Percentiles rank a stretch among this genome's conserved stretches.
Conservation (phyloP, 92 coral and sea anemone species). For the Porites divaricata region DNA sequence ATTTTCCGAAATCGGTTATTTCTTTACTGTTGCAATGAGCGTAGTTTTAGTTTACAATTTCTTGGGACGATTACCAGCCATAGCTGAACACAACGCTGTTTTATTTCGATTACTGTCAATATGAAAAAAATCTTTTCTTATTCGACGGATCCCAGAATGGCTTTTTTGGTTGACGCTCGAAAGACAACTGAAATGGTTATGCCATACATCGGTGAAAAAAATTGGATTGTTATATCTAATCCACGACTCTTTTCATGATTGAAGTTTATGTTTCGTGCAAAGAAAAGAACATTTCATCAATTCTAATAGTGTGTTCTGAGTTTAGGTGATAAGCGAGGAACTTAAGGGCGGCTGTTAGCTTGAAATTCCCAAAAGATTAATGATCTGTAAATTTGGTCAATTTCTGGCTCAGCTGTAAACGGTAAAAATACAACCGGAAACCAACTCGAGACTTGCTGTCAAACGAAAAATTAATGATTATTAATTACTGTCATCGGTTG, state of each 20-base stretch:
- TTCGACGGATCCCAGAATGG: background rate
- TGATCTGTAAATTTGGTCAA: constrained; percentile 21
- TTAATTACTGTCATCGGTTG: constrained; percentile 48
- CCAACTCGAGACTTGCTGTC: constrained; percentile 25
- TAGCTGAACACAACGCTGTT: background rate
- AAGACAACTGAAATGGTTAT: background rate
- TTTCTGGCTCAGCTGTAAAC: constrained; percentile 8
- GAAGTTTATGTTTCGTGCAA: background rate
- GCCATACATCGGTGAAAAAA: background rate
- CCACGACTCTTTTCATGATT: background rate
- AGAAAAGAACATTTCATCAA: background rate
- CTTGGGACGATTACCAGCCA: background rate
- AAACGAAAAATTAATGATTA: constrained; percentile 45
- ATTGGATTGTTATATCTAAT: background rate
- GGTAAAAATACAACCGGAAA: constrained; percentile 24
- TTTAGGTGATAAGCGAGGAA: constrained; percentile 14
- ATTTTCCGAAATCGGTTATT: background rate
- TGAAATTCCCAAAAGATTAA: constrained; percentile 44
- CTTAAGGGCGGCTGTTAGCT: constrained; percentile 12
- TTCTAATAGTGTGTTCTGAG: constrained; percentile 6
- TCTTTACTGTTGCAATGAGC: too few relatives aligned
- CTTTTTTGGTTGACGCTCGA: background rate
- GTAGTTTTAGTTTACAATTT: background rate
- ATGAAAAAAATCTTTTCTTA: background rate
- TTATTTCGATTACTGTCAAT: background rate